Evolutionary conservation across 2,888 invertebrate genomes (phyloP).

Genomic region (Nomada goodeniana): DNA sequence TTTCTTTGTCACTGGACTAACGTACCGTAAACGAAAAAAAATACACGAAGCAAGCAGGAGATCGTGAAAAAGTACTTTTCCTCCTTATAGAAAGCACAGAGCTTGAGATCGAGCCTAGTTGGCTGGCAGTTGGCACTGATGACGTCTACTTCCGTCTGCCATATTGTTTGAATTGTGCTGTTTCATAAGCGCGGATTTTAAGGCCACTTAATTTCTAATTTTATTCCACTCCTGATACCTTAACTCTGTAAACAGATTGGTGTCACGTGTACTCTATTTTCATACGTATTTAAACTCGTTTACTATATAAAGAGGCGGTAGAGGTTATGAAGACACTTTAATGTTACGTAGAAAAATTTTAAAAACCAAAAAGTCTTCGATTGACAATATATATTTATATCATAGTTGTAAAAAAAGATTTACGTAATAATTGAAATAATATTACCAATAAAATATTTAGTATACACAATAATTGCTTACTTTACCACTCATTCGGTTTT

Average conservation of each 20-base stretch:
- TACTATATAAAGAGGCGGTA: not conserved
- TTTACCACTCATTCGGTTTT: no score
- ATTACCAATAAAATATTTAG: not conserved
- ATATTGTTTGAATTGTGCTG: constrained; percentile 71
- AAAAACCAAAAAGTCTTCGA: not conserved
- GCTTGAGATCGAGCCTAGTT: constrained; percentile 73
- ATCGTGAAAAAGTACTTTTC: constrained; percentile 75
- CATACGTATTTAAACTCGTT: not conserved
- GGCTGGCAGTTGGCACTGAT: constrained; percentile 82
- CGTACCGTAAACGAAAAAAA: constrained; percentile 75
- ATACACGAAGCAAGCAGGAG: constrained; percentile 63
- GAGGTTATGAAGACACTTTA: not conserved
- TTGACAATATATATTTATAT: not conserved
- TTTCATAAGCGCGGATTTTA: constrained; percentile 63
- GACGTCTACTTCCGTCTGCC: constrained; percentile 83
- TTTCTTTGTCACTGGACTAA: constrained; percentile 54
- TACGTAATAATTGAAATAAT: not conserved
- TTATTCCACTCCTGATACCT: constrained; percentile 29
- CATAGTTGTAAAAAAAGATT: not conserved
- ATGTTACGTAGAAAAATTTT: not conserved
- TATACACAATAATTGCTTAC: no score
- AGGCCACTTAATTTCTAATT: constrained; percentile 54
- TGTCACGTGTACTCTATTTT: not conserved
- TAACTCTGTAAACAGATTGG: not conserved
- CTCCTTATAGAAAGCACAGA: constrained; percentile 75